Base-by-base conservation (phyloP, 2,797 vertebrate genomes). In the Enteromius anoplus region DNA sequence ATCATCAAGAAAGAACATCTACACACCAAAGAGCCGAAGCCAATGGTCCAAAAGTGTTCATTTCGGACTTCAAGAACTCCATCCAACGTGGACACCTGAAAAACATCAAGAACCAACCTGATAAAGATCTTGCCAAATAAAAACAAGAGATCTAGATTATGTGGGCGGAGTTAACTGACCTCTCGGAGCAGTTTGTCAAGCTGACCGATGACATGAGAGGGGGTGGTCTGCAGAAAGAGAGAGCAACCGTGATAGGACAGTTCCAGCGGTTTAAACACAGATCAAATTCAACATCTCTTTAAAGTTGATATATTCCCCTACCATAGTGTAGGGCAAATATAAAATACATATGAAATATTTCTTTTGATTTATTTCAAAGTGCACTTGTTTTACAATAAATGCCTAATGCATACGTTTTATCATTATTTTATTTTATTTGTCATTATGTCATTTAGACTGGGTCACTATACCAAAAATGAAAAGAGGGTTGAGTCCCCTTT, bases 21-120 rank as follows among this genome's bases (percentile, higher is more conserved):
- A 93, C 95, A 78, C 93, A 99, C 98, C 97, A 99, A 91, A 81
- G 96, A 96, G n/a, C 97, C 98, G 86, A 99, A 99, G 69, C 97
- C 97, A 4, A 99, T 90, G 0, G 97, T 99, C 98, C 98, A 99
- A 91, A 99, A 99, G 89, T 99, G 98, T 82, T 99, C 98, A 75
- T 99, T 99, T 55, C 97, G 92, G 78, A 99, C 97, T 93, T 99
- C 98, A 86, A 99, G 92, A 60, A 99, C 98, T 0, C 98, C 98
- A 87, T 99, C 98, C 90, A 99, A 94, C 75, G 98, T 99, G 12
- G 98, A 99, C 80, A 98, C 97, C 98, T 99, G 89, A 86, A 87
- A 66, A 77, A 49, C 23, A 69, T 2, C 23, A n/a, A 72, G 29
- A 70, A n/a, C 2, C 4, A 72, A 11, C 11, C 19, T 23, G 66